phyloP scores from a whole-genome alignment of 2,888 invertebrate species.

The Barypeithes pellucidus region DNA sequence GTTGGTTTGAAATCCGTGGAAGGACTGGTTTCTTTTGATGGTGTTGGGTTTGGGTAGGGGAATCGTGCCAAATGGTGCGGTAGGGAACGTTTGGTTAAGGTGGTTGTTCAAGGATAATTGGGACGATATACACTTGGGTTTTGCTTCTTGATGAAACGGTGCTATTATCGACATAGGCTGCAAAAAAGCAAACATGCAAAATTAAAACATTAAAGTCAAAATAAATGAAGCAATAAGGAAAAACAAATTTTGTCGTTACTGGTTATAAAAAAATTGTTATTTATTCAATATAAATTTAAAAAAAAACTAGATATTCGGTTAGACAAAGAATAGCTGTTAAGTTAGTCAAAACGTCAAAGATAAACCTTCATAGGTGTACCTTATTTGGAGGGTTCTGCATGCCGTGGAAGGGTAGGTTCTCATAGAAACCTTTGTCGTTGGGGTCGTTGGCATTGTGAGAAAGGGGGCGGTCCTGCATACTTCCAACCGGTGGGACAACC shows the following conservation, averaged over 20 bases:
- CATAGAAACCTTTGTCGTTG: constrained; percentile 86
- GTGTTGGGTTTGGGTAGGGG: constrained; percentile 44
- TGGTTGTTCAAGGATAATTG: constrained; percentile 55
- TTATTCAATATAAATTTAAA: too few species aligned
- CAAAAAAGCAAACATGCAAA: constrained; percentile 69
- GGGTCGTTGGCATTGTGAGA: constrained; percentile 55
- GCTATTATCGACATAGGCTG: constrained; percentile 78
- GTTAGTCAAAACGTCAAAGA: neutral
- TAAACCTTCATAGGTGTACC: constrained; percentile 74
- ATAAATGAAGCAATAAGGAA: constrained; percentile 59
- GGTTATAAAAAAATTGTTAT: too few species aligned
- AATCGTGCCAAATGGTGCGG: constrained; percentile 10
- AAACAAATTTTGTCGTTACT: neutral
- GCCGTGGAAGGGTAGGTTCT: constrained; percentile 96
- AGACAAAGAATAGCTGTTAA: too few species aligned
- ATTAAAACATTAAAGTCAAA: constrained; percentile 38
- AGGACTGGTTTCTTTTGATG: constrained; percentile 67
- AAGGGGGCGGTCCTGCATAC: constrained; percentile 75
- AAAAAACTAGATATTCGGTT: too few species aligned
- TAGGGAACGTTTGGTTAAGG: constrained; percentile 47
- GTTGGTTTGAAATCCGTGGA: constrained; percentile 66
- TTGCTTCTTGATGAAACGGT: constrained; percentile 68
- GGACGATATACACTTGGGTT: constrained; percentile 57
- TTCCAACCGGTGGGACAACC: constrained; percentile 70
- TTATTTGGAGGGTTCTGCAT: constrained; percentile 95